Conservation (phyloP, 64 coral and sea anemone species). For the Pocillopora verrucosa region DNA sequence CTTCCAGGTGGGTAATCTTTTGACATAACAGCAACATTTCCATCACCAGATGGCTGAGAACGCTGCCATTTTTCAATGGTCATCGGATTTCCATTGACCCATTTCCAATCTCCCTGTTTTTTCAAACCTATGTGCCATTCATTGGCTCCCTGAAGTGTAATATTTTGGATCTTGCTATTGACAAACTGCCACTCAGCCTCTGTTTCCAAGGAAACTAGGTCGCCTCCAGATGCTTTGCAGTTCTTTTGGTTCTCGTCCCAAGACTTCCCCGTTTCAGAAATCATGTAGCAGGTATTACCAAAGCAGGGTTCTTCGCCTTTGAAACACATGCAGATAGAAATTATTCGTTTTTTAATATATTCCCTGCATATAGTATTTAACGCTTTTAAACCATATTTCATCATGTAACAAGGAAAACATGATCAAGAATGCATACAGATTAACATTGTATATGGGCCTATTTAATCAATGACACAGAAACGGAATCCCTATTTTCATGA, state of each 20-base stretch:
- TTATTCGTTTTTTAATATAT: background rate
- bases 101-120: conserved; percentile 43
- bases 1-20: conserved; percentile 34
- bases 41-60: conserved; percentile 42
- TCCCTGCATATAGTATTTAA: too few relatives aligned
- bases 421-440: too few relatives aligned
- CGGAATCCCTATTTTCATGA: too few relatives aligned
- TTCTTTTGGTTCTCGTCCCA: conserved; percentile 58
- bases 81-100: conserved; percentile 30
- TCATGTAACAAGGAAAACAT: too few relatives aligned
- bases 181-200: conserved; percentile 59
- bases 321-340: background rate
- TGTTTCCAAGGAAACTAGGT: conserved; percentile 72
- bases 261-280: conserved; percentile 5
- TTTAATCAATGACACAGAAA: too few relatives aligned
- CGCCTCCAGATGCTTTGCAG: conserved; percentile 32
- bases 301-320: background rate
- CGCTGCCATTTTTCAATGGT: conserved; percentile 36
- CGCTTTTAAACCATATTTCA: too few relatives aligned
- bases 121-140: conserved; percentile 51
- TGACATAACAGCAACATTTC: conserved; percentile 25
- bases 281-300: background rate
- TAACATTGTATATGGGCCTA: too few relatives aligned
- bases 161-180: conserved; percentile 33
- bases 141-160: background rate